phyloP scores from a whole-genome alignment of 2,888 invertebrate genomes.

The Ferrisia virgata region DNA sequence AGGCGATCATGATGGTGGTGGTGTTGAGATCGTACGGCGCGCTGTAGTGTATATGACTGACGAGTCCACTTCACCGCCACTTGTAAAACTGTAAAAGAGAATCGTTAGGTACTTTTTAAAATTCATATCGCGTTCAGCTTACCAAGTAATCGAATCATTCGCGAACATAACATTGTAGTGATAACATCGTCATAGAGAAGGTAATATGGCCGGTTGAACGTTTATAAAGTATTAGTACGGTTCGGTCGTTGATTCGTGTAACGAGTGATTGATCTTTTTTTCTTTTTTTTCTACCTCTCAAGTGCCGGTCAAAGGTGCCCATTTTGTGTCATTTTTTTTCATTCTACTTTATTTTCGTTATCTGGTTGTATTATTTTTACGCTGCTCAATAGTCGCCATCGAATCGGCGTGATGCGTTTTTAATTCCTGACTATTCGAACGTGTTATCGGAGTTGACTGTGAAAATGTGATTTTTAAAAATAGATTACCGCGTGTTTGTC shows the following conservation, averaged over 20 bases:
- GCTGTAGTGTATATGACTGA: neutral
- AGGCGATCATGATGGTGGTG: neutral
- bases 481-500: neutral
- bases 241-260: slow-evolving; percentile 8
- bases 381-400: too few relatives aligned
- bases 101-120: neutral
- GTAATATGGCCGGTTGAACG: neutral
- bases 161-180: slow-evolving; percentile 27
- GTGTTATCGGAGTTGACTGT: neutral
- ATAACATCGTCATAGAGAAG: neutral
- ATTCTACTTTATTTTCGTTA: neutral
- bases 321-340: neutral
- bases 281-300: neutral
- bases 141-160: slow-evolving; percentile 16
- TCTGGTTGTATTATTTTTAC: neutral
- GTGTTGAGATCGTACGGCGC: neutral
- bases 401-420: neutral
- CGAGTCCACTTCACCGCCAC: neutral
- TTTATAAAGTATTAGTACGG: neutral
- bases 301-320: slow-evolving; percentile 14
- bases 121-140: slow-evolving; percentile 10
- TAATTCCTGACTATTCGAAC: too few relatives aligned
- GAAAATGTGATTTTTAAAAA: neutral
- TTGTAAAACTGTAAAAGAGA: neutral
- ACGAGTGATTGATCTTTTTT: neutral